Evolutionary conservation across 2,888 invertebrate species (phyloP), one percentile per base, ranked within the genome.

Genomic region (Melangyna quadrimaculata): DNA sequence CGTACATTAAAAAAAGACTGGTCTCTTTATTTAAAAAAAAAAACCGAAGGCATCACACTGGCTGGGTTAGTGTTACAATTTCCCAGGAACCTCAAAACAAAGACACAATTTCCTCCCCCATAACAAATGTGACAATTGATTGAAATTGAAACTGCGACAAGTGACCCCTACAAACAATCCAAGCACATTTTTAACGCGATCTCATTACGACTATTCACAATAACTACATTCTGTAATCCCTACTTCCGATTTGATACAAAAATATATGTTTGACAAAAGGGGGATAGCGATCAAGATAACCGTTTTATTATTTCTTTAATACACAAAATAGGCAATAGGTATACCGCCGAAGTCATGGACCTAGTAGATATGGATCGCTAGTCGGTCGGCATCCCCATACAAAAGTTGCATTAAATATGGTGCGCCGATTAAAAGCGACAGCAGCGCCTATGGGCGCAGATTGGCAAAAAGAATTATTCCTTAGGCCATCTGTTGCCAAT

Each of bases 71-170:
- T 65, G 29, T 32, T 53, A 77, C 53, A 40, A 5, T 73, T 78
- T 83, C 78, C 78, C 72, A 78, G 55, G 69, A 69, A 63, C 24
- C 9, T 48, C 12, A 17, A 53, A 77, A 78, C n/a, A 55, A 51
- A 59, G 12, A 27, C 48, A 73, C n/a, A 10, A 78, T 71, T 74
- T 78, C 70, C 83, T 74, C 83, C 83, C 83, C 70, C 72, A 78
- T 73, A 55, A 53, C 35, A 67, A 69, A 48, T 70, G 61, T 35
- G 72, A 73, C 78, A 73, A 67, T 24, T 74, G 74, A 83, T 74
- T 74, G 78, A 83, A 83, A 78, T 78, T 78, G 83, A 83, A 48
- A 83, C 83, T 71, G 70, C 72, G 78, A 83, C 78, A 83, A 83
- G 83, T 83, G 78, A 83, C 83, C 83, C 78, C 74, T 74, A 73